Conservation (phyloP, 2,797 vertebrate species). For the Hafferia zeledoni region DNA sequence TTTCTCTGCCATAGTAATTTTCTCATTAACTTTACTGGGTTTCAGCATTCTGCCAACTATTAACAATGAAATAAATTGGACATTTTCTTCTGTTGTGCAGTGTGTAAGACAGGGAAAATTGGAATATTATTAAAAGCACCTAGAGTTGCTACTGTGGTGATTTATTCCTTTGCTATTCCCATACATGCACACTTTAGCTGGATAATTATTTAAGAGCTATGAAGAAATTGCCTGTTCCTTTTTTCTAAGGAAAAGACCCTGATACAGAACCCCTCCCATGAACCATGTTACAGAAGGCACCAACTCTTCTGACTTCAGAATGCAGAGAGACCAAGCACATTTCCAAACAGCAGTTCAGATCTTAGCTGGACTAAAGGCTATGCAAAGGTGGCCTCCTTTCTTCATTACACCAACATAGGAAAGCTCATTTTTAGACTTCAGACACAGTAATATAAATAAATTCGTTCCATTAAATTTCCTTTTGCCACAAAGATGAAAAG, state of each 20-base stretch:
- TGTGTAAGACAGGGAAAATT: not conserved
- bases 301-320: not conserved
- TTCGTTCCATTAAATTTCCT: not conserved
- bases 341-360: not conserved
- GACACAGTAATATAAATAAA: not conserved
- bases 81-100: not conserved
- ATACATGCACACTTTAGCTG: not conserved
- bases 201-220: not conserved
- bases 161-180: not conserved
- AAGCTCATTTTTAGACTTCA: not conserved
- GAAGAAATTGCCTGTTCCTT: not conserved
- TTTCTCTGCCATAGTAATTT: not conserved
- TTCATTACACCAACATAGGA: not conserved
- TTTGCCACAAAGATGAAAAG: not conserved
- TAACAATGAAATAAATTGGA: slow-evolving; percentile 6
- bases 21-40: not conserved
- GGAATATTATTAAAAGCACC: not conserved
- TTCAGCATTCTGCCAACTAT: not conserved
- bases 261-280: not conserved
- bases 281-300: not conserved
- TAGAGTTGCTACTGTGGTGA: not conserved
- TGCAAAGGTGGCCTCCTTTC: not conserved
- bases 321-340: not conserved
- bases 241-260: not conserved
- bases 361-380: not conserved